Conservation (phyloP, 2,888 invertebrate genomes). For the Cryptocephalus moraei region DNA sequence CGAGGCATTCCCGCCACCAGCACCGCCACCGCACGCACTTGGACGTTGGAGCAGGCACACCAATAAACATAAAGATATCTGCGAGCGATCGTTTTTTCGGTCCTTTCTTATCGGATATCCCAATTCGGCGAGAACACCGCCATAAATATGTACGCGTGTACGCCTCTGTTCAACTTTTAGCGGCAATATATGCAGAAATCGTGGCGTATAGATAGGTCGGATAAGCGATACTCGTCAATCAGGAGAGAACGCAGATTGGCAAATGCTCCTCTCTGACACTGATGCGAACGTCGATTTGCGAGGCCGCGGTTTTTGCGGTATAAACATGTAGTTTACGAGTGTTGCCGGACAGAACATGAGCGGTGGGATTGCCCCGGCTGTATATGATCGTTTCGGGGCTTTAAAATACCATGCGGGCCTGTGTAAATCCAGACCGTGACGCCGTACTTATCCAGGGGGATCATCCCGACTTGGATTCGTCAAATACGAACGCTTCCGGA, state of each 20-base stretch:
- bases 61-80: too few relatives aligned
- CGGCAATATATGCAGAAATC: conserved; percentile 12
- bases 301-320: conserved; percentile 3
- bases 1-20: too few relatives aligned
- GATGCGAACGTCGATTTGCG: conserved; percentile 1
- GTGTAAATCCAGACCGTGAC: conserved; percentile 28
- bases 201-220: conserved; percentile 9
- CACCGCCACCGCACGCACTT: too few relatives aligned
- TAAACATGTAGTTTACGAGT: conserved; percentile 33
- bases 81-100: neutral
- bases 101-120: neutral
- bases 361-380: conserved; percentile 32
- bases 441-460: conserved; percentile 27
- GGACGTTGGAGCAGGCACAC: too few relatives aligned
- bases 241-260: conserved; percentile 4
- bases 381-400: conserved; percentile 34
- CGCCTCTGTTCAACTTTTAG: conserved; percentile 14
- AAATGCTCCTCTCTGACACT: conserved; percentile 14
- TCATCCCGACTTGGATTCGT: conserved; percentile 24
- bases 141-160: neutral
- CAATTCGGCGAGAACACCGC: neutral
- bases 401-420: conserved; percentile 29
- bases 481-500: conserved; percentile 13
- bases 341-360: conserved; percentile 36
- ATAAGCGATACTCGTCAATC: conserved; percentile 12